These are phyloP conservation scores for Drosophila hydei DNA, from an alignment of 1,140 invertebrate species.

Conservation along the genomic window DNA sequence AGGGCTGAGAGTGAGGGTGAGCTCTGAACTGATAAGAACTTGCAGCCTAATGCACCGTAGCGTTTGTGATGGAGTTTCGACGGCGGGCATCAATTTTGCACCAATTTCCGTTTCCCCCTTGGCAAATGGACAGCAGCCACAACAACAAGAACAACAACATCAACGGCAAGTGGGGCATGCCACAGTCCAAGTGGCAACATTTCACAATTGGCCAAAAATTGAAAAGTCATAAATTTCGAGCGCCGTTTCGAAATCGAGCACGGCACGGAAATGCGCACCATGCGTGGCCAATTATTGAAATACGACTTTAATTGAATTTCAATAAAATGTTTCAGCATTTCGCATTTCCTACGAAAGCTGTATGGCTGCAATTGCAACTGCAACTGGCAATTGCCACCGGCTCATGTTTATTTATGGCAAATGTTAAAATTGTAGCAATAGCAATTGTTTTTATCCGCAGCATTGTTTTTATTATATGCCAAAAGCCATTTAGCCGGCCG, in stretches of 20 bases:
- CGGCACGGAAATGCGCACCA: conserved; percentile 77
- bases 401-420: conserved; percentile 79
- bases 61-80: conserved; percentile 42
- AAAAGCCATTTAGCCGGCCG: conserved; percentile 50
- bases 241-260: conserved; percentile 62
- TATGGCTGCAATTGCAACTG: conserved; percentile 1
- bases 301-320: conserved; percentile 83
- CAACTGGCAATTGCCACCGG: conserved; percentile 40
- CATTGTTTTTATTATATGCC: conserved; percentile 72
- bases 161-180: conserved; percentile 26
- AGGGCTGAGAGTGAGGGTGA: conserved; percentile 41
- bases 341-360: conserved; percentile 39
- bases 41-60: conserved; percentile 73
- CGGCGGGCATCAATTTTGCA: conserved; percentile 53
- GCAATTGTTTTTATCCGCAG: conserved; percentile 57
- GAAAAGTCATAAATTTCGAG: conserved; percentile 76
- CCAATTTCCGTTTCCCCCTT: conserved; percentile 68
- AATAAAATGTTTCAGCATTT: conserved; percentile 77
- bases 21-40: conserved; percentile 67
- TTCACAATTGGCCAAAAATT: conserved; percentile 72
- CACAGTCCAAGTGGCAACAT: conserved; percentile 69
- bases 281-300: conserved; percentile 82
- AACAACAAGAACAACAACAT: conserved; percentile 18
- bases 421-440: conserved; percentile 69
- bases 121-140: conserved; percentile 33